These are phyloP conservation scores for Druon quercuslanigerum DNA, from an alignment of 1,140 invertebrate species.

Conservation along the genomic window DNA sequence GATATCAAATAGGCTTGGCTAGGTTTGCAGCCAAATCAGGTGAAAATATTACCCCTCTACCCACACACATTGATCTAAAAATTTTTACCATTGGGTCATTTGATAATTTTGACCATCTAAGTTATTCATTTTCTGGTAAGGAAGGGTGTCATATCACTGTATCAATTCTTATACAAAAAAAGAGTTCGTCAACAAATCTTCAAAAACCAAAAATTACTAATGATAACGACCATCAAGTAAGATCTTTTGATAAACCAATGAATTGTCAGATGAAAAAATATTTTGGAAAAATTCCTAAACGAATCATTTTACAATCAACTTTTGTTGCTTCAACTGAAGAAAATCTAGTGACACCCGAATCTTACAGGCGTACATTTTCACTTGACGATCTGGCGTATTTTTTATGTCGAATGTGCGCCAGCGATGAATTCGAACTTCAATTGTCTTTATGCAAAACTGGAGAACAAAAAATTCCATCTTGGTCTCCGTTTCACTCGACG, in stretches of 20 bases:
- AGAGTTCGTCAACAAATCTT: background rate
- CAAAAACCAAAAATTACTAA: background rate
- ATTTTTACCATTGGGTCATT: conserved; percentile 43
- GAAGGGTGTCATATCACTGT: conserved; percentile 44
- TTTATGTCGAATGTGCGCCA: conserved; percentile 3
- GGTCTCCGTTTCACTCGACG: conserved; percentile 34
- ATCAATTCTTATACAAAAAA: conserved; percentile 37
- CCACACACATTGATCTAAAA: conserved; percentile 41
- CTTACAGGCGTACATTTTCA: background rate
- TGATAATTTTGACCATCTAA: conserved; percentile 47
- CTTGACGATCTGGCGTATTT: conserved; percentile 34
- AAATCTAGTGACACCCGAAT: background rate
- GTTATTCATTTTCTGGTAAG: conserved; percentile 37
- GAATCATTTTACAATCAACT: background rate
- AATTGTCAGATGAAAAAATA: conserved; percentile 7
- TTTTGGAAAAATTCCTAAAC: background rate
- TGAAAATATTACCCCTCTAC: conserved; percentile 35
- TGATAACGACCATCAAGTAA: background rate
- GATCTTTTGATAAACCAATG: conserved; percentile 23
- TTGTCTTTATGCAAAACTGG: too few relatives aligned
- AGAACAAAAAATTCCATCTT: conserved; percentile 24
- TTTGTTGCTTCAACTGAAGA: background rate
- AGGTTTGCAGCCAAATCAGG: conserved; percentile 17
- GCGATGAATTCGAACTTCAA: too few relatives aligned
- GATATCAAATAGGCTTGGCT: conserved; percentile 36